These are phyloP conservation scores for Megamerina dolium DNA, from an alignment of 2,888 invertebrate genomes.

Conservation along the genomic window DNA sequence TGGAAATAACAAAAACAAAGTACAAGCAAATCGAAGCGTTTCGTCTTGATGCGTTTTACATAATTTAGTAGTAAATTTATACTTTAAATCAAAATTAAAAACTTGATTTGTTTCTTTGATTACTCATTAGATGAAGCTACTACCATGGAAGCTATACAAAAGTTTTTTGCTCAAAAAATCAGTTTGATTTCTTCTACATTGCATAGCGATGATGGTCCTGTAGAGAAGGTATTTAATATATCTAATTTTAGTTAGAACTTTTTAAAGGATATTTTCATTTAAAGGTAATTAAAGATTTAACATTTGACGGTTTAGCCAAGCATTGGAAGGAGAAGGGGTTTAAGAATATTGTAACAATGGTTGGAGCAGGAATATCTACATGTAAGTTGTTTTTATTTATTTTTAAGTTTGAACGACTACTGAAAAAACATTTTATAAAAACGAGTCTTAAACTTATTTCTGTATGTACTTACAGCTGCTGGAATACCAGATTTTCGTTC, in stretches of 20 bases:
- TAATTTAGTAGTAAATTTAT: too few species aligned
- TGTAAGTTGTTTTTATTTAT: conserved; percentile 58
- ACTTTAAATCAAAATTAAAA: too few species aligned
- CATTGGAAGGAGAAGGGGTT: conserved; percentile 73
- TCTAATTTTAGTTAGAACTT: too few species aligned
- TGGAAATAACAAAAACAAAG: too few species aligned
- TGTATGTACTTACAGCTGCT: conserved; percentile 32
- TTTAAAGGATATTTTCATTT: too few species aligned
- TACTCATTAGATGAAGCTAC: too few species aligned
- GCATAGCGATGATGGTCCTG: conserved; percentile 21
- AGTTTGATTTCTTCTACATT: conserved; percentile 49
- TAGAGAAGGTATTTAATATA: conserved; percentile 31
- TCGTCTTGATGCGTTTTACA: too few species aligned
- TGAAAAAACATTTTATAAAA: too few species aligned
- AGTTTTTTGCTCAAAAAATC: conserved; percentile 61
- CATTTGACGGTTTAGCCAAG: conserved; percentile 69
- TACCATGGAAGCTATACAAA: conserved; percentile 59
- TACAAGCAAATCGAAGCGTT: too few species aligned
- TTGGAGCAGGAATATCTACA: conserved; percentile 95
- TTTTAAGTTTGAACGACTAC: too few species aligned
- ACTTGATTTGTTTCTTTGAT: too few species aligned
- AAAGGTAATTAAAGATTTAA: conserved; percentile 65
- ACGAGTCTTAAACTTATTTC: conserved; percentile 10
- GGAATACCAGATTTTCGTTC: conserved; percentile 96
- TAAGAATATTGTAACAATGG: conserved; percentile 84